These are phyloP conservation scores for Thaumatotibia leucotreta DNA, from an alignment of 1,140 invertebrate species.

Conservation along the genomic window DNA sequence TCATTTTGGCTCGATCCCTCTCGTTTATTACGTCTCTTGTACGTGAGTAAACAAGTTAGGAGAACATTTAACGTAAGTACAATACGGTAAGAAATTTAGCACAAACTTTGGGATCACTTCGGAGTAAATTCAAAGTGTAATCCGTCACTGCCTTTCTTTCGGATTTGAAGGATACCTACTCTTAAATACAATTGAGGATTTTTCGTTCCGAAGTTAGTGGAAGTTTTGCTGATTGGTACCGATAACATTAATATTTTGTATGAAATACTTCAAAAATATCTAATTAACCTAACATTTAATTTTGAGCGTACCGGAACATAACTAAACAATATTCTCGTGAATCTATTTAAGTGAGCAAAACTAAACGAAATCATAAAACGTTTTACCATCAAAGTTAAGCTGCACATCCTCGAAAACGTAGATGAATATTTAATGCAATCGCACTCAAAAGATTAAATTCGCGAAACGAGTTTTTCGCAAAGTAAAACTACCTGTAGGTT, in stretches of 20 bases:
- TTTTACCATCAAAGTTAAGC: not conserved
- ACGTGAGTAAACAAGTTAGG: conserved; percentile 2
- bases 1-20: not conserved
- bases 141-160: conserved; percentile 5
- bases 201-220: not conserved
- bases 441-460: not conserved
- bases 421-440: not conserved
- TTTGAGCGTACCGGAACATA: too few relatives aligned
- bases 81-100: conserved; percentile 7
- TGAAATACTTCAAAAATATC: too few relatives aligned
- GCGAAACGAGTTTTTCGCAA: not conserved
- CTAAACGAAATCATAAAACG: not conserved
- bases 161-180: not conserved
- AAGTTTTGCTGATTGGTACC: not conserved
- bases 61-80: not conserved
- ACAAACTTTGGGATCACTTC: not conserved
- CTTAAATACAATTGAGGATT: conserved; percentile 3
- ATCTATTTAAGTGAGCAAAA: not conserved
- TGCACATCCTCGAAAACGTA: not conserved
- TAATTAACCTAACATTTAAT: too few relatives aligned
- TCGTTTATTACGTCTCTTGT: conserved; percentile 2
- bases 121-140: conserved; percentile 6
- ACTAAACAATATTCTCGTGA: too few relatives aligned
- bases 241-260: too few relatives aligned
- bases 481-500: too few relatives aligned